Conservation (phyloP, 2,888 invertebrate species). For the Trisateles emortualis region DNA sequence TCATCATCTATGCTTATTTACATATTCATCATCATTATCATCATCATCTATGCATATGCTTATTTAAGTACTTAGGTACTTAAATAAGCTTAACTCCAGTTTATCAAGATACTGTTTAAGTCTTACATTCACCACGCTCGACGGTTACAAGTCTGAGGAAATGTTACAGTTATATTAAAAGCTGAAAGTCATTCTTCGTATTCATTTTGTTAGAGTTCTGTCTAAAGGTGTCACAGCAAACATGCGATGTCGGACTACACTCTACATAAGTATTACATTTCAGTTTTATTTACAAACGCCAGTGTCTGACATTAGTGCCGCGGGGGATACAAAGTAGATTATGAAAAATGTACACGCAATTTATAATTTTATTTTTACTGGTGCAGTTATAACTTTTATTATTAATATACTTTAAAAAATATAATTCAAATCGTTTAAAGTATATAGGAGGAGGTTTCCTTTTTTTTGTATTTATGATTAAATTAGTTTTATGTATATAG, state of each 20-base stretch:
- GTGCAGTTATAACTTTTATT: neutral
- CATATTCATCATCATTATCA: too few species aligned
- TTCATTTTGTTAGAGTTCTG: slow-evolving; percentile 2
- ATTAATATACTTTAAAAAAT: neutral
- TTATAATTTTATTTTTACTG: neutral
- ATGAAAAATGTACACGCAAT: neutral
- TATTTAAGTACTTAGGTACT: too few species aligned
- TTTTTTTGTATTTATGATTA: too few species aligned
- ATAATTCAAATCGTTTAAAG: neutral
- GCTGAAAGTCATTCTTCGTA: neutral
- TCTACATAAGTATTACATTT: neutral
- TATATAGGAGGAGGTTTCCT: too few species aligned
- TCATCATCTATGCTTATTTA: too few species aligned
- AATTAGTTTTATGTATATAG: too few species aligned
- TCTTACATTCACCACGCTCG: too few species aligned
- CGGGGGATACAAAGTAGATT: neutral
- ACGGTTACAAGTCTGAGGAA: too few species aligned
- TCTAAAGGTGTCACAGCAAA: slow-evolving; percentile 12
- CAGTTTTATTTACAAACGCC: neutral
- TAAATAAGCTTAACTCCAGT: too few species aligned
- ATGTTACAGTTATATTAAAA: too few species aligned
- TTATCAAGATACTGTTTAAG: too few species aligned
- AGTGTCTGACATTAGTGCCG: neutral
- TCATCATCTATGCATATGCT: too few species aligned
- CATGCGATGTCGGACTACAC: neutral